These are phyloP conservation scores for Astreopora myriophthalma DNA, from an alignment of 64 coral and sea anemone species.

Conservation along the genomic window DNA sequence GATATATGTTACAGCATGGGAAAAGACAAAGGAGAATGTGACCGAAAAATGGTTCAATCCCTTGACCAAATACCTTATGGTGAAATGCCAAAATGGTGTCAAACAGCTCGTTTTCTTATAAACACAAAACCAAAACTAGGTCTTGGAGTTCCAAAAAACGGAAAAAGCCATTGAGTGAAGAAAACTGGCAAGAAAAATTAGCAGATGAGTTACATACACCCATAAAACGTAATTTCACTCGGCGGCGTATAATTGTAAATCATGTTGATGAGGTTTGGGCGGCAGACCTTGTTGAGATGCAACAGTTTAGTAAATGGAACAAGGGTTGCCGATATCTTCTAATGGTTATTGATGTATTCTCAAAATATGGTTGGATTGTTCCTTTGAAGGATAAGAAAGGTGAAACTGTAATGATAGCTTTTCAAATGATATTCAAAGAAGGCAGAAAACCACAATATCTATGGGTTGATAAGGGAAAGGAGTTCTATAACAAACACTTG, in stretches of 20 bases:
- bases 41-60: not conserved
- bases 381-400: conserved; percentile 14
- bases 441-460: not conserved
- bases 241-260: conserved; percentile 19
- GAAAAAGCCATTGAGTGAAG: not conserved
- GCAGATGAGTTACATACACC: not conserved
- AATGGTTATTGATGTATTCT: conserved; percentile 25
- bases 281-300: conserved; percentile 42
- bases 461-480: conserved; percentile 53
- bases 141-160: not conserved
- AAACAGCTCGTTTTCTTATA: not conserved
- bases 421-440: conserved; percentile 18
- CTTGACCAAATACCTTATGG: not conserved
- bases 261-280: conserved; percentile 15
- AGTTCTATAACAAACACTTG: conserved; percentile 14
- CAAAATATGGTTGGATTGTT: conserved; percentile 20
- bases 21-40: no score
- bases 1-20: no score
- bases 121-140: not conserved
- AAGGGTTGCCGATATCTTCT: conserved; percentile 56
- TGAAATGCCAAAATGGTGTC: no score
- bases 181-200: conserved; percentile 5
- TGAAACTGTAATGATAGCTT: not conserved
- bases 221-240: conserved; percentile 1
- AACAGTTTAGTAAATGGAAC: conserved; percentile 41